Evolutionary conservation across 2,888 invertebrate genomes (phyloP).

Genomic region (Pogonocherus hispidulus): DNA sequence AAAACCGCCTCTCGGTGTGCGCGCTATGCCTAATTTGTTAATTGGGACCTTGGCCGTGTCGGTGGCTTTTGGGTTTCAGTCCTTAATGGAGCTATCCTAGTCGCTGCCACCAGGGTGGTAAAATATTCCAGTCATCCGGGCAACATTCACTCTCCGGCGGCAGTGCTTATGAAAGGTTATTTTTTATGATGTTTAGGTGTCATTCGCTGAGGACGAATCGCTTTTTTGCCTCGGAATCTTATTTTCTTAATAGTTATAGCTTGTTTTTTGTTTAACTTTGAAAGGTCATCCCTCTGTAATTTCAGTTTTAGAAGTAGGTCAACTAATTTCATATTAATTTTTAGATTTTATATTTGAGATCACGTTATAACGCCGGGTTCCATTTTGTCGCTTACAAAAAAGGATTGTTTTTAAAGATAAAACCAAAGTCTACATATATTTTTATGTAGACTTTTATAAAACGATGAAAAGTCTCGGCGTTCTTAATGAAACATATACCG

Average conservation of each 20-base stretch:
- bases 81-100: conserved; percentile 3
- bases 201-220: background rate
- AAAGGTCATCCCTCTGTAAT: no score
- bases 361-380: no score
- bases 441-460: no score
- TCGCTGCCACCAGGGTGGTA: conserved; percentile 5
- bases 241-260: background rate
- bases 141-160: background rate
- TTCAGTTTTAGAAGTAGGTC: no score
- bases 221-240: background rate
- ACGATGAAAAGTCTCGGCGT: no score
- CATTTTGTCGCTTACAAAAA: no score
- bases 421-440: no score
- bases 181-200: background rate
- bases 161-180: background rate
- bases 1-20: conserved; percentile 26
- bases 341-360: no score
- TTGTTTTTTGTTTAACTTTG: no score
- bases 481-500: no score
- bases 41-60: conserved; percentile 19
- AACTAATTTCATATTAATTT: no score
- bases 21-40: conserved; percentile 28
- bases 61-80: conserved; percentile 15
- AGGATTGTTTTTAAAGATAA: no score
- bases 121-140: background rate